These are phyloP conservation scores for Harpalus rubripes DNA, from an alignment of 2,888 invertebrate species.

Conservation along the genomic window DNA sequence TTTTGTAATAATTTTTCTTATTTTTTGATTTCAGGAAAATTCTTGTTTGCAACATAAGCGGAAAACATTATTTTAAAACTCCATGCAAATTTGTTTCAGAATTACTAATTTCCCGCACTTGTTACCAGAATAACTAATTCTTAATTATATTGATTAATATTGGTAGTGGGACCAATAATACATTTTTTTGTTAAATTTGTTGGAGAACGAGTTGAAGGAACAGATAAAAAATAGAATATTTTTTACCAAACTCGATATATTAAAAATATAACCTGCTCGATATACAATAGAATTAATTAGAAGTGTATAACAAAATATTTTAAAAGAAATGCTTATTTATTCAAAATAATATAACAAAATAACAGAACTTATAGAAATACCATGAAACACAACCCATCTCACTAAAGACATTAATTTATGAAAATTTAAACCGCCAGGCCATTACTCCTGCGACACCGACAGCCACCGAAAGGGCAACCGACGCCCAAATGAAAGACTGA, in stretches of 20 bases:
- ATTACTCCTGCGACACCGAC: conserved; percentile 87
- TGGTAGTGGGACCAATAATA: too few species aligned
- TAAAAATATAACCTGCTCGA: conserved; percentile 46
- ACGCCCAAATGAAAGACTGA: conserved; percentile 83
- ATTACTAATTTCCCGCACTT: too few species aligned
- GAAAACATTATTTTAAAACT: too few species aligned
- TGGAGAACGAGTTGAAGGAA: background rate
- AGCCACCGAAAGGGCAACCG: conserved; percentile 83
- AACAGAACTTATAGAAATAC: conserved; percentile 70
- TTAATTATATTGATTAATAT: too few species aligned
- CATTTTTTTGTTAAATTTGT: too few species aligned
- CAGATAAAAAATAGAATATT: background rate
- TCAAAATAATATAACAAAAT: conserved; percentile 19
- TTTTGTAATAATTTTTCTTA: too few species aligned
- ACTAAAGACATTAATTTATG: conserved; percentile 66
- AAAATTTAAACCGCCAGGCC: conserved; percentile 85
- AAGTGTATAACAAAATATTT: conserved; percentile 33
- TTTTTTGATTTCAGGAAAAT: too few species aligned
- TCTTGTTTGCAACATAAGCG: too few species aligned
- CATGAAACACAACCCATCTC: background rate
- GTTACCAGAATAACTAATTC: too few species aligned
- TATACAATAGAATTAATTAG: conserved; percentile 41
- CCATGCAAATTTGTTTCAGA: too few species aligned
- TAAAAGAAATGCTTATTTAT: conserved; percentile 16
- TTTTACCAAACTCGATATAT: conserved; percentile 25